These are phyloP conservation scores for Lepidurus packardi DNA, from an alignment of 1,140 invertebrate species.

Conservation along the genomic window DNA sequence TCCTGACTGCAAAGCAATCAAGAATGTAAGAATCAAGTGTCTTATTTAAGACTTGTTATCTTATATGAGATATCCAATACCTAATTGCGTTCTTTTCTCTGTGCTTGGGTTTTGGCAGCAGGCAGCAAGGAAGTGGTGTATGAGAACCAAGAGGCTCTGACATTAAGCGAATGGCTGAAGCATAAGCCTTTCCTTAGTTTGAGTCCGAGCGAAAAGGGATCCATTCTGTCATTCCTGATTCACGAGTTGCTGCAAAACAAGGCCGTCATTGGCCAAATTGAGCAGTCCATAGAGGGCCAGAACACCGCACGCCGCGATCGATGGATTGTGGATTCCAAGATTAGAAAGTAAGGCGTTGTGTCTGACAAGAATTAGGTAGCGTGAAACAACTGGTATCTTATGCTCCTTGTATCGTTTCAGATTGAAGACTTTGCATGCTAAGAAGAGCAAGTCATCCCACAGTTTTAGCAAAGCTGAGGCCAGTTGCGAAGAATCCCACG, in stretches of 20 bases:
- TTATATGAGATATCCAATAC: background rate
- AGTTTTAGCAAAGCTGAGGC: slow-evolving; percentile 25
- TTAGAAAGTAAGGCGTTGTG: slow-evolving; percentile 65
- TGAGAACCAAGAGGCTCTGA: slow-evolving; percentile 47
- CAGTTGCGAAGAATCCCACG: slow-evolving; percentile 31
- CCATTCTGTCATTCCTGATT: slow-evolving; percentile 82
- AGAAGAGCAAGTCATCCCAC: slow-evolving; percentile 49
- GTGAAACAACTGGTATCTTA: slow-evolving; percentile 22
- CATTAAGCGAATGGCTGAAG: slow-evolving; percentile 62
- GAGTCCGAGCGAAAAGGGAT: slow-evolving; percentile 76
- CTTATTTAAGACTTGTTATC: background rate
- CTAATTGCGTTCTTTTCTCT: background rate
- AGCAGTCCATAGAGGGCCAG: slow-evolving; percentile 66
- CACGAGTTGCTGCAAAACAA: slow-evolving; percentile 91
- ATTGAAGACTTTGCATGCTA: slow-evolving; percentile 63
- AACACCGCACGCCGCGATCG: slow-evolving; percentile 69
- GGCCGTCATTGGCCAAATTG: slow-evolving; percentile 72
- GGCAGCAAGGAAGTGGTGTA: slow-evolving; percentile 34
- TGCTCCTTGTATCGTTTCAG: slow-evolving; percentile 44
- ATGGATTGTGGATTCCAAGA: slow-evolving; percentile 77
- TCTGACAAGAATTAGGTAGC: background rate
- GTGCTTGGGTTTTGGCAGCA: background rate
- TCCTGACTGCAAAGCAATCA: no score
- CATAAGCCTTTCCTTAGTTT: slow-evolving; percentile 74
- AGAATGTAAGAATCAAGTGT: background rate